Conservation (phyloP, 2,888 invertebrate species). For the Drosophila quinaria region DNA sequence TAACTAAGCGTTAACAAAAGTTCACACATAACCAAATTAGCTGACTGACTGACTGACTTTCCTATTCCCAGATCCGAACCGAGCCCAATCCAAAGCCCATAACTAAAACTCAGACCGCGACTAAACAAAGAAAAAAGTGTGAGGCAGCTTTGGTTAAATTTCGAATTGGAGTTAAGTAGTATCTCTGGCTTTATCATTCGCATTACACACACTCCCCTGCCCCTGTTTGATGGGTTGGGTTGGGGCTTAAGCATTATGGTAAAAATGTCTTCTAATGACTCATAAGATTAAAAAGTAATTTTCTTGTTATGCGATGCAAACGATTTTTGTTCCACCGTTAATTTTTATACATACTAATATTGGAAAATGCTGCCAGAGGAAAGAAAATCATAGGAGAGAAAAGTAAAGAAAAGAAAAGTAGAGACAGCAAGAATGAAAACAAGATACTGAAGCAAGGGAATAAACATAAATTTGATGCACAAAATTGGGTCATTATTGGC, state of each 20-base stretch:
- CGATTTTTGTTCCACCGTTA: constrained; percentile 70
- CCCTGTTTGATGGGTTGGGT: neutral
- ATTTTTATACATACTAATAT: constrained; percentile 81
- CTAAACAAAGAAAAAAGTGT: constrained; percentile 60
- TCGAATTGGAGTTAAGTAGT: constrained; percentile 25
- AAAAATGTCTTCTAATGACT: constrained; percentile 79
- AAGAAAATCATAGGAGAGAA: constrained; percentile 5
- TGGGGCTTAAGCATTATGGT: constrained; percentile 54
- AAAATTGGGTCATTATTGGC: constrained; percentile 82
- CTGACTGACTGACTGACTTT: neutral
- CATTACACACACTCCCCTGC: constrained; percentile 38
- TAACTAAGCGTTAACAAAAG: constrained; percentile 41
- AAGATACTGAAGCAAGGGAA: constrained; percentile 54
- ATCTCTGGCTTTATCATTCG: constrained; percentile 64
- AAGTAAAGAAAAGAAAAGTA: constrained; percentile 10
- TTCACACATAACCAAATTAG: constrained; percentile 73
- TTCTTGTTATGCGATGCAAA: constrained; percentile 73
- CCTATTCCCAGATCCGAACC: constrained; percentile 17
- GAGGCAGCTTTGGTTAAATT: constrained; percentile 59
- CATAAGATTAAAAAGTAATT: constrained; percentile 83
- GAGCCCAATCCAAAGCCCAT: constrained; percentile 1
- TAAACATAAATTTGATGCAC: constrained; percentile 79
- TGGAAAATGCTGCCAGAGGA: constrained; percentile 48
- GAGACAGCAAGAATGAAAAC: constrained; percentile 16
- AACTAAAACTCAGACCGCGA: constrained; percentile 16